Conservation (phyloP, 2,888 invertebrate genomes). For the Tanypteryx hageni region DNA sequence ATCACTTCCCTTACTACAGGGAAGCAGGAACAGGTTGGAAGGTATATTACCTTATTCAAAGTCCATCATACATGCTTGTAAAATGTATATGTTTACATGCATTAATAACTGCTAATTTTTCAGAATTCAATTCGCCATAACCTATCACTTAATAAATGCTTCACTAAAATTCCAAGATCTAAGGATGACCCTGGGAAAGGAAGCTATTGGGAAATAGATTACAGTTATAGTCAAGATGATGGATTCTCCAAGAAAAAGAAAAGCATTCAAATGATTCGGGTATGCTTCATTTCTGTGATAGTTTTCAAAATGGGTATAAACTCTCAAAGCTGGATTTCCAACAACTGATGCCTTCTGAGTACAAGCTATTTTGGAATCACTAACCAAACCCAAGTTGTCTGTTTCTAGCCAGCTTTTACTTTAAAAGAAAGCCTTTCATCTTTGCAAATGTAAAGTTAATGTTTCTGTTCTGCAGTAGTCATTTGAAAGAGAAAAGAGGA, state of each 20-base stretch:
- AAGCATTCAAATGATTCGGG: conserved; percentile 76
- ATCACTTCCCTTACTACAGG: conserved; percentile 84
- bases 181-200: conserved; percentile 86
- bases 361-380: too few relatives aligned
- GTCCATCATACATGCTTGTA: not conserved
- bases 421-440: too few relatives aligned
- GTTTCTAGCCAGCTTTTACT: too few relatives aligned
- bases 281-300: conserved; percentile 70
- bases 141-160: conserved; percentile 84
- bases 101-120: conserved; percentile 71
- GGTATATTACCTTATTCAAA: conserved; percentile 74
- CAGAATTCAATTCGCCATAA: conserved; percentile 86
- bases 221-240: conserved; percentile 78
- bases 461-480: too few relatives aligned
- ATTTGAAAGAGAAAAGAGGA: too few relatives aligned
- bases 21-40: conserved; percentile 85
- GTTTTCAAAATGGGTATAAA: too few relatives aligned
- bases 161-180: conserved; percentile 83
- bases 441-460: too few relatives aligned
- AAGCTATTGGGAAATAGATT: conserved; percentile 81
- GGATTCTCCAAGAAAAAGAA: conserved; percentile 77
- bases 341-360: too few relatives aligned
- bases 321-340: too few relatives aligned
- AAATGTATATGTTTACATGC: not conserved
- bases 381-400: too few relatives aligned